Conservation (phyloP, 1,140 invertebrate genomes). For the Episyrphus balteatus region DNA sequence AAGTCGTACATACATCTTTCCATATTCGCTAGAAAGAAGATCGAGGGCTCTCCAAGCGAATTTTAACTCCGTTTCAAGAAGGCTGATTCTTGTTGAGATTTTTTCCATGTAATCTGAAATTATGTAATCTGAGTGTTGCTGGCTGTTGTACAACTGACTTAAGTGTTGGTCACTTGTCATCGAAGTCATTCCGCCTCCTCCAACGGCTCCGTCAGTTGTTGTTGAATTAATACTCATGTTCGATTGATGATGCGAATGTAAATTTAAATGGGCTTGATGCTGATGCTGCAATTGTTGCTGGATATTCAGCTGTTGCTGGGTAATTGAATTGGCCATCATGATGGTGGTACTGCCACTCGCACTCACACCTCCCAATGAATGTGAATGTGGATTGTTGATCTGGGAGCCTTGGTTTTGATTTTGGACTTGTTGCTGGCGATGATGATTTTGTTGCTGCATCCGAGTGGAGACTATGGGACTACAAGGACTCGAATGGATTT, state of each 20-base stretch:
- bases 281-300: constrained; percentile 17
- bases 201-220: not conserved
- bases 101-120: constrained; percentile 83
- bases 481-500: not conserved
- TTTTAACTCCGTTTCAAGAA: constrained; percentile 79
- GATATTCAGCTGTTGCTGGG: constrained; percentile 20
- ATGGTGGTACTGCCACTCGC: constrained; percentile 11
- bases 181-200: constrained; percentile 18
- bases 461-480: not conserved
- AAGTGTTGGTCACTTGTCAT: constrained; percentile 28
- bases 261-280: constrained; percentile 3
- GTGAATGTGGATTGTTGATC: constrained; percentile 2
- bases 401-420: not conserved
- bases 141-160: constrained; percentile 23
- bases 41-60: constrained; percentile 87
- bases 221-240: constrained; percentile 2
- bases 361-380: too few relatives aligned
- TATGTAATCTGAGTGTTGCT: constrained; percentile 48
- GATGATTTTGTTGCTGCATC: not conserved
- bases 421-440: not conserved
- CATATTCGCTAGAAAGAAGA: constrained; percentile 80
- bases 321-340: not conserved
- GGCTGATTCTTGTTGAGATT: constrained; percentile 68
- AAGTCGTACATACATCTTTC: constrained; percentile 86
- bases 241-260: constrained; percentile 5